These are phyloP conservation scores for Zaprionus lachaisei DNA, from an alignment of 1,140 invertebrate genomes.

Conservation along the genomic window DNA sequence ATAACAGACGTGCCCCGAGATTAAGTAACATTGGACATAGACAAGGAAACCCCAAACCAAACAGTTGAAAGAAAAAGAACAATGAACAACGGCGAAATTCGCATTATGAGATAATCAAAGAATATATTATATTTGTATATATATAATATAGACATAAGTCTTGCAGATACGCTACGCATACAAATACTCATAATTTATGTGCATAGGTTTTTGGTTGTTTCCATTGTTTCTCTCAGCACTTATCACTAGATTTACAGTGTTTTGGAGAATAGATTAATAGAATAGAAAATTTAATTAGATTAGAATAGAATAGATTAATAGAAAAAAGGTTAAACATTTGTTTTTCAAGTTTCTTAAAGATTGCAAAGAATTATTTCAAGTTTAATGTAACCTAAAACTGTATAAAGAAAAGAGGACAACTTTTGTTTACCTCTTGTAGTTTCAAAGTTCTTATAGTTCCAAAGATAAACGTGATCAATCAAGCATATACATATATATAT, in stretches of 20 bases:
- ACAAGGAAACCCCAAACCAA: conserved; percentile 6
- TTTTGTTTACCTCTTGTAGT: too few relatives aligned
- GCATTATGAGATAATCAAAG: conserved; percentile 34
- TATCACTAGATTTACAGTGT: conserved; percentile 7
- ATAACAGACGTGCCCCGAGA: conserved; percentile 42
- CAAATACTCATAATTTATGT: conserved; percentile 18
- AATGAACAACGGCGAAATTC: conserved; percentile 27
- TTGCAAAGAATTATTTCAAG: too few relatives aligned
- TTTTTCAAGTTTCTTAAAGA: too few relatives aligned
- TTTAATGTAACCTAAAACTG: too few relatives aligned
- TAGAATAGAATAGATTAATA: too few relatives aligned
- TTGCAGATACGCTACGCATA: not conserved
- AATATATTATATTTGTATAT: not conserved
- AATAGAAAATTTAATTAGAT: too few relatives aligned
- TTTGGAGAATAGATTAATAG: too few relatives aligned
- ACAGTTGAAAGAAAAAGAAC: conserved; percentile 7
- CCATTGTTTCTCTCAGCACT: not conserved
- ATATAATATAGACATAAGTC: not conserved
- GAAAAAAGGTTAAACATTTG: too few relatives aligned
- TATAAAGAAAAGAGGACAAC: too few relatives aligned
- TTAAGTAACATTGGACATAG: conserved; percentile 46
- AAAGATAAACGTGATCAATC: not conserved
- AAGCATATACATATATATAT: not conserved
- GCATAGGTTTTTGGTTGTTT: conserved; percentile 11
- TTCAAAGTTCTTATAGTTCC: too few relatives aligned